Base-by-base conservation (phyloP, 2,888 invertebrate species). In the Pristionchus maxplancki region DNA sequence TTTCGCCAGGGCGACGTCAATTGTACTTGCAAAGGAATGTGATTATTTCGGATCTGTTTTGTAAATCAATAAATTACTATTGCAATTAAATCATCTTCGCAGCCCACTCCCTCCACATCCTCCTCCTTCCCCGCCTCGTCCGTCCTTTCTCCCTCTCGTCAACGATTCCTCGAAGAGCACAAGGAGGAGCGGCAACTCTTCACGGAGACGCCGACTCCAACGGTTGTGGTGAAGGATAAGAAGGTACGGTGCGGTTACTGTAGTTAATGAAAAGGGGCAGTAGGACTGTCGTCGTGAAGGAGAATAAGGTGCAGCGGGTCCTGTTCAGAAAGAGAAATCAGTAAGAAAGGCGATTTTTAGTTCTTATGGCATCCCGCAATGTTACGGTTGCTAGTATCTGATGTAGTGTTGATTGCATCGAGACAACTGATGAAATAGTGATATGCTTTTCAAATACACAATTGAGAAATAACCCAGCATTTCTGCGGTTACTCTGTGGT, bases 111-210 rank as follows among this genome's bases (percentile, higher is more conserved):
- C 31, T 31, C 17, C 31, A 44, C 37, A 11, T 15, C 50, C 15
- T 62, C 48, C 28, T 20, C 48, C 3, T 11, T 6, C 78, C 34
- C 78, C 20, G n/a, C 88, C n/a, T 89, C 89, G 24, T 48, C 64
- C 17, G 88, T 87, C 71, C 91, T 94, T 91, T 93, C 93, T 67
- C 93, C 94, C 8, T 92, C 93, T 31, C 89, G 94, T 53, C 92
- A 93, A 28, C 92, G 93, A 67, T 94, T 94, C 88, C 89, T 94
- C 40, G 91, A 91, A 4, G 93, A 94, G 34, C 93, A 93, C 87
- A 83, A 88, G 37, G 90, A 91, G 37, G 89, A 89, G 74, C 89
- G 89, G 62, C 62, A 48, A 40, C 87, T 87, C 44, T 89, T 89
- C 87, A 17, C 44, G 37, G 86, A 67, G 34, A 50, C 31, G n/a